phyloP scores from a whole-genome alignment of 2,888 invertebrate genomes.

The Eupithecia abbreviata region DNA sequence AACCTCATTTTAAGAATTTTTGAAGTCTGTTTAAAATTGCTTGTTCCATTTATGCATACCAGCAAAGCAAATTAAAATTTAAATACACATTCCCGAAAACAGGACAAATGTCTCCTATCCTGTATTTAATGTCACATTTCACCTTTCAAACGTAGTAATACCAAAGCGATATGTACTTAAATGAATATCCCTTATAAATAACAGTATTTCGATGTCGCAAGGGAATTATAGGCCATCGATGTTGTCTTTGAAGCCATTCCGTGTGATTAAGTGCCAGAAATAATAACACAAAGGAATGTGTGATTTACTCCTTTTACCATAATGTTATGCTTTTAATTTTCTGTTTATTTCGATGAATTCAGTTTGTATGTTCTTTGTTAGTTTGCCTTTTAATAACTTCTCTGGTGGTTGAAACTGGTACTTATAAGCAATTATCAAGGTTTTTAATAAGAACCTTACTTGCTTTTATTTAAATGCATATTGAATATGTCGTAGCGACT shows the following conservation, averaged over 20 bases:
- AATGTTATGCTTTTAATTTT: background rate
- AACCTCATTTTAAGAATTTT: too few species aligned
- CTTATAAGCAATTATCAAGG: background rate
- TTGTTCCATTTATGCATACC: background rate
- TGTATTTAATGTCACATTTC: slow-evolving; percentile 4
- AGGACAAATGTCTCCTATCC: background rate
- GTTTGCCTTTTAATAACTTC: slow-evolving; percentile 2
- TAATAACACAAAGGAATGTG: slow-evolving; percentile 31
- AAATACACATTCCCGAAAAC: background rate
- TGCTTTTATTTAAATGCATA: background rate
- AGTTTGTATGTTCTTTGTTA: background rate
- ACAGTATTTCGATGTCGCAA: slow-evolving; percentile 28
- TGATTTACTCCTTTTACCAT: slow-evolving; percentile 17
- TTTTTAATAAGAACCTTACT: background rate
- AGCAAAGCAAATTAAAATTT: background rate
- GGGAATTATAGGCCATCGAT: slow-evolving; percentile 18
- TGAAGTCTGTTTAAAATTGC: background rate
- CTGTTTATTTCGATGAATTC: background rate
- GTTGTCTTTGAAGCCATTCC: slow-evolving; percentile 16
- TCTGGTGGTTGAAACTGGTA: background rate
- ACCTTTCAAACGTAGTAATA: slow-evolving; percentile 6
- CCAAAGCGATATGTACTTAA: slow-evolving; percentile 10
- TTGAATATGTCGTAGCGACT: too few species aligned
- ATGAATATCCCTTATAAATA: slow-evolving; percentile 34
- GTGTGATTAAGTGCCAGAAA: slow-evolving; percentile 32